Percentiles rank a stretch among this genome's conserved stretches.
phyloP scores from a whole-genome alignment of 2,113 vertebrate genomes.

The Strix aluco region DNA sequence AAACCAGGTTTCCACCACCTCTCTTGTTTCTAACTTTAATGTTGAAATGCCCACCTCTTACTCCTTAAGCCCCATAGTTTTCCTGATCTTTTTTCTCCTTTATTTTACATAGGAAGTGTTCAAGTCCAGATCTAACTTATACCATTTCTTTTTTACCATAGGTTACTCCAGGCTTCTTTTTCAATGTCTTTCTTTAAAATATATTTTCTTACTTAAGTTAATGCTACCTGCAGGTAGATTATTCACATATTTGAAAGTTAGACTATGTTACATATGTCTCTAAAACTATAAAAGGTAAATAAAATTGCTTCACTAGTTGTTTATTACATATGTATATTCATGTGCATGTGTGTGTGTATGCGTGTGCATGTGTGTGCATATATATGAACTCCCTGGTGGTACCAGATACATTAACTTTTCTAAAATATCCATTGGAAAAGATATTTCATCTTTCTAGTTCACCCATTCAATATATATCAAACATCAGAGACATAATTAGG shows the following conservation, averaged over 20 bases:
- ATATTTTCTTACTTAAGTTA: constrained; percentile 34
- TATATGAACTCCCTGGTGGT: not conserved
- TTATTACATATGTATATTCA: not conserved
- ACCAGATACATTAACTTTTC: not conserved
- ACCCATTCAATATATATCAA: not conserved
- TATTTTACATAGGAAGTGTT: constrained; percentile 10
- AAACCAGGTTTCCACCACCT: not conserved
- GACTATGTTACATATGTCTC: not conserved
- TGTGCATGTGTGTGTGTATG: not conserved
- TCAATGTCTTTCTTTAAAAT: constrained; percentile 24
- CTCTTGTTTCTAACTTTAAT: constrained; percentile 41
- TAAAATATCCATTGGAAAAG: not conserved
- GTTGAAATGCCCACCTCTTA: constrained; percentile 5
- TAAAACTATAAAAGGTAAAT: constrained; percentile 2
- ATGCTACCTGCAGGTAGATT: not conserved
- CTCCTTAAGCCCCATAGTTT: not conserved
- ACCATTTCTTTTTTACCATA: constrained; percentile 3
- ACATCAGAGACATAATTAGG: not conserved
- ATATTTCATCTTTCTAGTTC: not conserved
- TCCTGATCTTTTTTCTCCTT: not conserved
- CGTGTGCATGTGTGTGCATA: fast-evolving
- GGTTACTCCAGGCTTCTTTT: constrained; percentile 38
- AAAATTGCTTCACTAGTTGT: not conserved
- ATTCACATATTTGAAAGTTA: constrained; percentile 51
- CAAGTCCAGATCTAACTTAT: not conserved